Conservation (phyloP, 2,888 invertebrate genomes). For the Exephanes ischioxanthus region DNA sequence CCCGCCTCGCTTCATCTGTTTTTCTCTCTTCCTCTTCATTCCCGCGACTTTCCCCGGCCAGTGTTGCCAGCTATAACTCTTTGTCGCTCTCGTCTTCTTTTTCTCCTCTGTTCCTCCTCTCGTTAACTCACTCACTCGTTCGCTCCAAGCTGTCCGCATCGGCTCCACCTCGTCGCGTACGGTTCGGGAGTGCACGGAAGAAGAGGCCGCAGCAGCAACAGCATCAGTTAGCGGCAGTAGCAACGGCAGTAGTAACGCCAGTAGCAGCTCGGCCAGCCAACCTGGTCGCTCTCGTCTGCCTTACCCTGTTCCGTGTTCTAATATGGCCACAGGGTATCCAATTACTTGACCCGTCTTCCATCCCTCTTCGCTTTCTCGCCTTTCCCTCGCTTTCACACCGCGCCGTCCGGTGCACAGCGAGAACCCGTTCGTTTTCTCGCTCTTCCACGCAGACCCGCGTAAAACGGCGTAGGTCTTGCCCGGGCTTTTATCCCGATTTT, state of each 20-base stretch:
- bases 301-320: conserved; percentile 78
- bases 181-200: conserved; percentile 33
- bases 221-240: conserved; percentile 38
- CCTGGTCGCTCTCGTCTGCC: conserved; percentile 51
- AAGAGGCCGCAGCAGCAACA: conserved; percentile 28
- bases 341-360: conserved; percentile 79
- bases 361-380: conserved; percentile 59
- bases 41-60: conserved; percentile 20
- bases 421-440: conserved; percentile 45
- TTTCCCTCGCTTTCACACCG: conserved; percentile 51
- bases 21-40: conserved; percentile 40
- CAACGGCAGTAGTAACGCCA: conserved; percentile 59
- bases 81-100: conserved; percentile 34
- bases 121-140: conserved; percentile 2
- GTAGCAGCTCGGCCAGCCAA: conserved; percentile 46
- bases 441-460: conserved; percentile 1
- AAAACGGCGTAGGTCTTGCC: not conserved
- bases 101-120: conserved; percentile 12
- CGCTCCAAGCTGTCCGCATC: not conserved
- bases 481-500: conserved; percentile 52
- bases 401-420: conserved; percentile 36
- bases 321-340: conserved; percentile 84
- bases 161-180: not conserved
- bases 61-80: conserved; percentile 14
- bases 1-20: conserved; percentile 52